Evolutionary conservation across 2,113 vertebrate species (phyloP).

Genomic region (Prinia subflava): DNA sequence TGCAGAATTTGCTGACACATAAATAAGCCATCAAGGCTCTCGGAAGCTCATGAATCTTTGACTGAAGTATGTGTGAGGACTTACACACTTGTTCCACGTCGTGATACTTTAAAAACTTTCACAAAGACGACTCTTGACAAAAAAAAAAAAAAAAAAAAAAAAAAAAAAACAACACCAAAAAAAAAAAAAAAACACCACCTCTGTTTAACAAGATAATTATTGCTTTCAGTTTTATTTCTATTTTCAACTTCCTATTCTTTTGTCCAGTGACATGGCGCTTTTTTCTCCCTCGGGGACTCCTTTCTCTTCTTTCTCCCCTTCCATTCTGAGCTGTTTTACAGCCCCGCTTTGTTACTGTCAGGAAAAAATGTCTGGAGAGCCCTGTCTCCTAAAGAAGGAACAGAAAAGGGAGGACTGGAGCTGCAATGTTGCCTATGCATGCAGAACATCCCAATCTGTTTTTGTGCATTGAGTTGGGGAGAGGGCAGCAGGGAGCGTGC

Average conservation of each 20-base stretch:
- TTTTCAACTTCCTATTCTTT: slow-evolving; percentile 74
- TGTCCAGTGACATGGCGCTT: slow-evolving; percentile 62
- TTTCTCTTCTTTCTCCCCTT: slow-evolving; percentile 63
- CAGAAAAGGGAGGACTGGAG: slow-evolving; percentile 74
- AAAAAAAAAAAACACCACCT: slow-evolving; percentile 2
- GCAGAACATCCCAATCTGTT: slow-evolving; percentile 84
- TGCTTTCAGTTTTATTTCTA: slow-evolving; percentile 73
- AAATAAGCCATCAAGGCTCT: slow-evolving; percentile 66
- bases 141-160: not conserved
- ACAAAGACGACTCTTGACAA: slow-evolving; percentile 33
- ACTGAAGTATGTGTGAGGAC: slow-evolving; percentile 47
- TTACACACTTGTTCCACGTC: slow-evolving; percentile 38
- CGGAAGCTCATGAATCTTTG: slow-evolving; percentile 59
- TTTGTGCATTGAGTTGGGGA: slow-evolving; percentile 84
- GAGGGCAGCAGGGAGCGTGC: slow-evolving; percentile 80
- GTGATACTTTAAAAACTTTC: slow-evolving; percentile 58
- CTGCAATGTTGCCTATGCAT: slow-evolving; percentile 78
- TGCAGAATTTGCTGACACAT: slow-evolving; percentile 49
- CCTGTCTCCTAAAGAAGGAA: slow-evolving; percentile 72
- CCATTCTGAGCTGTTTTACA: slow-evolving; percentile 73
- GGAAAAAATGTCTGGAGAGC: slow-evolving; percentile 78
- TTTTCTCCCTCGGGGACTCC: slow-evolving; percentile 61
- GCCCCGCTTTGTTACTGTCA: slow-evolving; percentile 76
- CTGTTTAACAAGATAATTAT: slow-evolving; percentile 82
- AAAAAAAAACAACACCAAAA: not conserved